Evolutionary conservation across 2,888 invertebrate genomes (phyloP).

Genomic region (Scaptomyza caliginosa): DNA sequence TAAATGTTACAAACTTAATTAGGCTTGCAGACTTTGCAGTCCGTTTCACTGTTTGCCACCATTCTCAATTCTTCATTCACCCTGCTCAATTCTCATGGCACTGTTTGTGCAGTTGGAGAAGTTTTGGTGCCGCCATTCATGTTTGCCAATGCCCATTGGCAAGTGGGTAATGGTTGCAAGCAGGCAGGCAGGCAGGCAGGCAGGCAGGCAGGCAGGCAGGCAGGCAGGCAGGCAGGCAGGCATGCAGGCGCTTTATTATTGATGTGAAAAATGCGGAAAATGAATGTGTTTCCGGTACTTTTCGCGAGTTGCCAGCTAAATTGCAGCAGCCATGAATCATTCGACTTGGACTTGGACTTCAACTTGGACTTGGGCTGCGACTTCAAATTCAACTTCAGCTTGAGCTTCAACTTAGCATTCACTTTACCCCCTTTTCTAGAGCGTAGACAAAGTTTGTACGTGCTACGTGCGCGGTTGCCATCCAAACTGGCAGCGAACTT

Average conservation of each 20-base stretch:
- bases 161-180: slow-evolving; percentile 7
- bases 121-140: slow-evolving; percentile 15
- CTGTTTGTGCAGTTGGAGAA: slow-evolving; percentile 19
- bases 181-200: not conserved
- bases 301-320: slow-evolving; percentile 77
- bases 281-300: slow-evolving; percentile 77
- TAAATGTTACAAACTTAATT: slow-evolving; percentile 77
- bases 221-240: not conserved
- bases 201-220: slow-evolving; percentile 22
- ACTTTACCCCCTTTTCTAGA: not conserved
- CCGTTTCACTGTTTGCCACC: slow-evolving; percentile 8
- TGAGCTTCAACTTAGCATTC: slow-evolving; percentile 32
- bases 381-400: slow-evolving; percentile 13
- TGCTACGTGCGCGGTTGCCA: slow-evolving; percentile 53
- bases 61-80: not conserved
- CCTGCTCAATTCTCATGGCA: not conserved
- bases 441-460: slow-evolving; percentile 74
- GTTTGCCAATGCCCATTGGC: slow-evolving; percentile 33
- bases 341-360: slow-evolving; percentile 36
- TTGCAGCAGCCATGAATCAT: slow-evolving; percentile 73
- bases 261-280: slow-evolving; percentile 77
- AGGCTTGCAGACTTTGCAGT: slow-evolving; percentile 46
- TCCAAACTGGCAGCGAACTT: slow-evolving; percentile 22
- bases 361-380: slow-evolving; percentile 21
- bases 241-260: slow-evolving; percentile 67